These are phyloP conservation scores for Agrilus cyanescens DNA, from an alignment of 2,888 invertebrate species.

Conservation along the genomic window DNA sequence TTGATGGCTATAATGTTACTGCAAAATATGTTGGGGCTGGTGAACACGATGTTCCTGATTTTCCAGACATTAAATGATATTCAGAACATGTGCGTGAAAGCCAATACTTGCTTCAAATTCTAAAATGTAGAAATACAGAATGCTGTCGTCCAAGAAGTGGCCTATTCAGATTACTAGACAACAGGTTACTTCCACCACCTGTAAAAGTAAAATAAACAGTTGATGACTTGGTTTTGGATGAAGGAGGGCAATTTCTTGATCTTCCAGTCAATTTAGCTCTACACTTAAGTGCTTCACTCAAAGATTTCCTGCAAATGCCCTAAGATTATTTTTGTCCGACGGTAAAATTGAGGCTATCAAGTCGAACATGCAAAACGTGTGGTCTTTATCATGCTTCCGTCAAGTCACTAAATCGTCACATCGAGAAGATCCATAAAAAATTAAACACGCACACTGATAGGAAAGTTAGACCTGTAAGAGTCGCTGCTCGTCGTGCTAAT, in stretches of 20 bases:
- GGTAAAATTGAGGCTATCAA: slow-evolving; percentile 4
- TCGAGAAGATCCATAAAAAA: slow-evolving; percentile 10
- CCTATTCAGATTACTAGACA: slow-evolving; percentile 3
- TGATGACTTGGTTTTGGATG: slow-evolving; percentile 3
- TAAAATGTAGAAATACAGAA: slow-evolving; percentile 1
- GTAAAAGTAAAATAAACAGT: slow-evolving; percentile 7
- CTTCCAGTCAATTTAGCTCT: slow-evolving; percentile 9
- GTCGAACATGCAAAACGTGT: not conserved
- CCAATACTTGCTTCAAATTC: slow-evolving; percentile 2
- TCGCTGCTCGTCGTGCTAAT: too few species aligned
- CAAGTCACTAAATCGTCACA: slow-evolving; percentile 9
- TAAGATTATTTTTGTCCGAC: slow-evolving; percentile 5
- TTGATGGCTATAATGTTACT: slow-evolving; percentile 18
- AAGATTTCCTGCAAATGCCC: slow-evolving; percentile 7
- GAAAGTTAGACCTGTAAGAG: not conserved
- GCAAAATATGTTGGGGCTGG: not conserved
- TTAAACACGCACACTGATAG: slow-evolving; percentile 5
- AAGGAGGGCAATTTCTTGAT: slow-evolving; percentile 2
- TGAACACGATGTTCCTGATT: not conserved
- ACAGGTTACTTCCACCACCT: slow-evolving; percentile 9
- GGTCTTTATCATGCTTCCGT: slow-evolving; percentile 5
- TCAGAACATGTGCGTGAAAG: slow-evolving; percentile 1
- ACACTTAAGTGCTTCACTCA: slow-evolving; percentile 3
- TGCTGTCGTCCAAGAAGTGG: not conserved
- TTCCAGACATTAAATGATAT: slow-evolving; percentile 1